phyloP scores from a whole-genome alignment of 2,888 invertebrate species.

The Penaeus monodon region DNA sequence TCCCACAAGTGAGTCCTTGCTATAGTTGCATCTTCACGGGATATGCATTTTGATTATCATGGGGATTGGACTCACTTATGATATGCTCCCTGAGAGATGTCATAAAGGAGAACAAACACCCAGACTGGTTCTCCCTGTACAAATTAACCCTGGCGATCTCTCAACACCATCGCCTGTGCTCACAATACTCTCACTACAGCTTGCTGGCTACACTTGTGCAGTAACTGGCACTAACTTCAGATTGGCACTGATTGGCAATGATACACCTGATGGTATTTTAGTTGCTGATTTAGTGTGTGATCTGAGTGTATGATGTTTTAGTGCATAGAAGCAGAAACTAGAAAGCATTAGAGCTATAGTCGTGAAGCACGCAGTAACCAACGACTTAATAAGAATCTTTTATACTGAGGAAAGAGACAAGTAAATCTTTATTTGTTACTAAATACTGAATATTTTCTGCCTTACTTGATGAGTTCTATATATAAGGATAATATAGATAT shows the following conservation, averaged over 20 bases:
- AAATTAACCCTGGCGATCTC: constrained; percentile 24
- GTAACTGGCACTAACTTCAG: constrained; percentile 14
- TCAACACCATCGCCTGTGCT: constrained; percentile 12
- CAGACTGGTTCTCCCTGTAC: constrained; percentile 5
- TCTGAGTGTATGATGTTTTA: constrained; percentile 3
- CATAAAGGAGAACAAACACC: constrained; percentile 3
- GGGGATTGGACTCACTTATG: too few species aligned
- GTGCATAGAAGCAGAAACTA: constrained; percentile 16
- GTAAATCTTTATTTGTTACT: too few species aligned
- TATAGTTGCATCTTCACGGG: too few species aligned
- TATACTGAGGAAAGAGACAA: not conserved
- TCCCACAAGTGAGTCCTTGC: too few species aligned
- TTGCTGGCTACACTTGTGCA: constrained; percentile 34
- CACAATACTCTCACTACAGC: constrained; percentile 25
- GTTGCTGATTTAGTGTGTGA: constrained; percentile 16
- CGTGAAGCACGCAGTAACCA: not conserved
- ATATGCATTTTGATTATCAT: too few species aligned
- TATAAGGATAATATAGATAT: too few species aligned
- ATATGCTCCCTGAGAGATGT: too few species aligned
- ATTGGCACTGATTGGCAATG: constrained; percentile 9
- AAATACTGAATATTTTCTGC: too few species aligned
- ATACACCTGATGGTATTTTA: constrained; percentile 16
- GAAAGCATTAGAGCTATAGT: constrained; percentile 21
- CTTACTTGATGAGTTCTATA: too few species aligned
- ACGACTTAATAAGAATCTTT: constrained; percentile 18